Conservation (phyloP, 2,888 invertebrate genomes). For the Acronicta aceris region DNA sequence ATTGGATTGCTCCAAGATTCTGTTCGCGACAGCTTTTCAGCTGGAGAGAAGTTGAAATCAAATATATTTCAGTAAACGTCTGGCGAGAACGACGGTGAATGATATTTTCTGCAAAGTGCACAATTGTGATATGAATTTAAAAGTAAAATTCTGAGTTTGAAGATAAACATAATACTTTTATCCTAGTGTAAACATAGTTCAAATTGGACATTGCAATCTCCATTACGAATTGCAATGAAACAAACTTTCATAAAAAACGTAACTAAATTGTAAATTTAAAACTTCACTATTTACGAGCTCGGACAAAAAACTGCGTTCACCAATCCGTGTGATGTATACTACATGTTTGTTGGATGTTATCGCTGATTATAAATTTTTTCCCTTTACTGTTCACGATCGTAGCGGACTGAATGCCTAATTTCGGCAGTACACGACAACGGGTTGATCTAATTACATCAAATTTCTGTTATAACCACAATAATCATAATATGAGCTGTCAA, state of each 20-base stretch:
- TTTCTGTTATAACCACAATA: slow-evolving; percentile 9
- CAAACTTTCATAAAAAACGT: neutral
- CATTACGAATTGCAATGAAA: slow-evolving; percentile 15
- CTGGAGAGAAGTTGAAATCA: slow-evolving; percentile 36
- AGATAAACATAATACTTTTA: slow-evolving; percentile 22
- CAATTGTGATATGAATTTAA: slow-evolving; percentile 44
- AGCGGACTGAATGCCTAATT: neutral
- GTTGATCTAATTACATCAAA: neutral
- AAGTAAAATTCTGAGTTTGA: slow-evolving; percentile 31
- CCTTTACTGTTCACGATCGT: neutral
- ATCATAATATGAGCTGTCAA: slow-evolving; percentile 36
- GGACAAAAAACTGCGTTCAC: neutral
- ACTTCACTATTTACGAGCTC: neutral
- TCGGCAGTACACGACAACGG: neutral
- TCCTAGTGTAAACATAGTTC: neutral
- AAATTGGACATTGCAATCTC: slow-evolving; percentile 5
- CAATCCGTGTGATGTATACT: neutral
- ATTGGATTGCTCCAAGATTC: slow-evolving; percentile 43
- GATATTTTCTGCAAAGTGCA: slow-evolving; percentile 45
- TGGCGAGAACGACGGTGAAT: slow-evolving; percentile 23
- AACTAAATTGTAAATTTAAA: neutral
- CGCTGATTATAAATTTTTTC: neutral
- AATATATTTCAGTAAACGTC: slow-evolving; percentile 38
- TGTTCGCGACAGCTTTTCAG: slow-evolving; percentile 41
- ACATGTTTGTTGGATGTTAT: neutral